Evolutionary conservation across 2,888 invertebrate species (phyloP).

Genomic region (Callosobruchus maculatus): DNA sequence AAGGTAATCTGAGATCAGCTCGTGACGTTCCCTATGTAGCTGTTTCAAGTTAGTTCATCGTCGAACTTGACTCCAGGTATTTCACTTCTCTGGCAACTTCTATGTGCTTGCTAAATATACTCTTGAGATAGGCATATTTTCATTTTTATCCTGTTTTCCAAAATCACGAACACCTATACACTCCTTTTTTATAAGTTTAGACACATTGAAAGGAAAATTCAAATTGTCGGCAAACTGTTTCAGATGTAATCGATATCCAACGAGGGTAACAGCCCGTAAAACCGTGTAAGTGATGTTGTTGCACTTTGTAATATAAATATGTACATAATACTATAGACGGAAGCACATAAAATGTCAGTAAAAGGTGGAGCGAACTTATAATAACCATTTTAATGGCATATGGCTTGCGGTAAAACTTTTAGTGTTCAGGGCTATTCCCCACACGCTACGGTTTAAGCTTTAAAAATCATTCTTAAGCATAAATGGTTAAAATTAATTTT

Average conservation of each 20-base stretch:
- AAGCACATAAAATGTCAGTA: not conserved
- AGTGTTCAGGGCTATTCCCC: not conserved
- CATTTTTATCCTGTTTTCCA: too few relatives aligned
- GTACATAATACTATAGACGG: not conserved
- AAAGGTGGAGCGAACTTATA: not conserved
- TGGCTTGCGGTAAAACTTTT: not conserved
- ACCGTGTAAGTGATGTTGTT: not conserved
- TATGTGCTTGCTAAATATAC: too few relatives aligned
- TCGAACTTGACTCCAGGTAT: too few relatives aligned
- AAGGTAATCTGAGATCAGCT: too few relatives aligned
- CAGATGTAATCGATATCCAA: not conserved
- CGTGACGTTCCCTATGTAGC: too few relatives aligned
- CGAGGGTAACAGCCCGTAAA: not conserved
- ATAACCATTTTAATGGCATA: not conserved
- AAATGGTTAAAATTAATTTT: too few relatives aligned
- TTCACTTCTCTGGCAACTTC: too few relatives aligned
- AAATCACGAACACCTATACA: not conserved
- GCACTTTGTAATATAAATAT: not conserved
- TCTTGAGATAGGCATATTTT: too few relatives aligned
- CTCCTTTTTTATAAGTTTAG: not conserved
- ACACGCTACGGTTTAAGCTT: not conserved
- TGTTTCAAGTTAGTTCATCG: too few relatives aligned
- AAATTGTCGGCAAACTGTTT: not conserved
- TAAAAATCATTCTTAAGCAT: not conserved
- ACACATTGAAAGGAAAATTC: not conserved